Percentiles rank a stretch among this genome's conserved stretches.
phyloP scores from a whole-genome alignment of 2,113 vertebrate species.

The Tenrec ecaudatus region DNA sequence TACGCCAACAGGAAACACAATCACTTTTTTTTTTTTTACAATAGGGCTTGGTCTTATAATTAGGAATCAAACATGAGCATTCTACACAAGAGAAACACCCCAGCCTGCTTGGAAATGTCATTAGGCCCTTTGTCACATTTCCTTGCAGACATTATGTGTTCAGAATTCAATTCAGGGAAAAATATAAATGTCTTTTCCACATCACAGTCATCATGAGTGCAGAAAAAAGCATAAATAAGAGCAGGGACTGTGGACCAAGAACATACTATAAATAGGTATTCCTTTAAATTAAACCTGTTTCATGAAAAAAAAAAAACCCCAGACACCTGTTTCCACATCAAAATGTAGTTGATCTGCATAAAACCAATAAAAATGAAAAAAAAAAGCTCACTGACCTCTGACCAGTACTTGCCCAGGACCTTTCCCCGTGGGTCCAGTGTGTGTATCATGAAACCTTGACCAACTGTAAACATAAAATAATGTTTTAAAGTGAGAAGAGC shows the following conservation, averaged over 20 bases:
- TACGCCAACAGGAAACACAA: constrained; percentile 70
- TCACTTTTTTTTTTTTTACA: constrained; percentile 67
- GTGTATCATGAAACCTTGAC: neutral
- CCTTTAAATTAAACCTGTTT: constrained; percentile 31
- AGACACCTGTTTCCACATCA: constrained; percentile 21
- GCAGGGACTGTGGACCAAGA: neutral
- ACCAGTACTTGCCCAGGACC: neutral
- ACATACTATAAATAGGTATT: neutral
- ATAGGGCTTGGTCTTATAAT: constrained; percentile 58
- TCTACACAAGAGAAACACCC: neutral
- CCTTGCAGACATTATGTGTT: constrained; percentile 24
- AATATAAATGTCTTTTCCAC: constrained; percentile 11
- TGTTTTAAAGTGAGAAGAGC: neutral
- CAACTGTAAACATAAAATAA: neutral
- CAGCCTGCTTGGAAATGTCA: constrained; percentile 5
- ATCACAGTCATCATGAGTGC: neutral
- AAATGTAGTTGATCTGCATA: neutral
- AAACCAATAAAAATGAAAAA: neutral
- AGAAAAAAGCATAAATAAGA: constrained; percentile 34
- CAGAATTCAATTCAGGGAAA: constrained; percentile 59
- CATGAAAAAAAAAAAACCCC: neutral
- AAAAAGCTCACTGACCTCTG: neutral
- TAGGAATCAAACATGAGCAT: constrained; percentile 44
- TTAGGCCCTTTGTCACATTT: constrained; percentile 47
- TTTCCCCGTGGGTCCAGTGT: neutral